Evolutionary conservation across 2,797 vertebrate genomes (phyloP).

Genomic region (Phataginus tricuspis): DNA sequence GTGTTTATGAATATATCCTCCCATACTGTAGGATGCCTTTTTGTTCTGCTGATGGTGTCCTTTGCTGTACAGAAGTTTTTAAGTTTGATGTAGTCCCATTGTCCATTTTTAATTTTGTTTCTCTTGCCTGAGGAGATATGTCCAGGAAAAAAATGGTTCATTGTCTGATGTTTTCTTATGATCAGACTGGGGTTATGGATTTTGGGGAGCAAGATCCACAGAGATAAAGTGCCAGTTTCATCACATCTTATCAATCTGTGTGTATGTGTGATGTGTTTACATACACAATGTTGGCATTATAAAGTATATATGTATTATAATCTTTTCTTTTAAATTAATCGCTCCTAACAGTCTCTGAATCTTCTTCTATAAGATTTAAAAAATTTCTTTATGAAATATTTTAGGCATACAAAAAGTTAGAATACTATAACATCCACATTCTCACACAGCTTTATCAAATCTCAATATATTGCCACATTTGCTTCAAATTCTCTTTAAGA

Average conservation of each 20-base stretch:
- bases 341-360: not conserved
- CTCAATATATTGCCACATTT: not conserved
- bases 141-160: too few relatives aligned
- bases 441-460: not conserved
- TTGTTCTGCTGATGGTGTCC: too few relatives aligned
- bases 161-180: not conserved
- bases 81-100: too few relatives aligned
- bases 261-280: not conserved
- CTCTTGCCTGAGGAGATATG: too few relatives aligned
- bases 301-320: not conserved
- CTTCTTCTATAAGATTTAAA: not conserved
- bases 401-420: not conserved
- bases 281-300: not conserved
- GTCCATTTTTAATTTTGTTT: too few relatives aligned
- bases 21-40: too few relatives aligned
- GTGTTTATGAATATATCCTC: too few relatives aligned
- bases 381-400: not conserved
- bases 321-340: not conserved
- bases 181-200: not conserved
- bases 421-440: not conserved
- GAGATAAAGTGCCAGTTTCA: not conserved
- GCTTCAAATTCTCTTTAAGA: slow-evolving; percentile 12
- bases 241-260: not conserved
- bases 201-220: not conserved
- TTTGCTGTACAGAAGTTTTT: too few relatives aligned